phyloP scores from a whole-genome alignment of 2,113 vertebrate species.

The Catharus bicknelli region DNA sequence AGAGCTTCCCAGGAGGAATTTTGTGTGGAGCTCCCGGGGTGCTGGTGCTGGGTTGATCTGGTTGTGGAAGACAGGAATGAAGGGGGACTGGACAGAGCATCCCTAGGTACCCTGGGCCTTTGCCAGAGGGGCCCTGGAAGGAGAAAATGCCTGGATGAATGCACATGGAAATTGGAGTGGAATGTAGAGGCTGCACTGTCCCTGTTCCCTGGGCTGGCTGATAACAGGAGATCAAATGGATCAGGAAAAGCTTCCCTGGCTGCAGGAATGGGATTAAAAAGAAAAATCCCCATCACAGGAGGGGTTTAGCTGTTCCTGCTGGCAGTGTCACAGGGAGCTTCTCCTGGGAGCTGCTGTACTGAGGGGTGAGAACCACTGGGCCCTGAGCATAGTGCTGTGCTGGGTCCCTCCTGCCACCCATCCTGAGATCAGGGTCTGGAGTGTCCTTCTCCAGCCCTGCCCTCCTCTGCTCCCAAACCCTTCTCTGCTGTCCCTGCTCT shows the following conservation, averaged over 20 bases:
- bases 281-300: background rate
- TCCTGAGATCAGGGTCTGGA: accelerated
- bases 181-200: accelerated
- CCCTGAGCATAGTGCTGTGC: background rate
- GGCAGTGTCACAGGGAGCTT: background rate
- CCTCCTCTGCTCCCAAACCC: background rate
- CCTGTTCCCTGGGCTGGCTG: accelerated
- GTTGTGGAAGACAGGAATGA: background rate
- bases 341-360: background rate
- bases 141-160: background rate
- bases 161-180: background rate
- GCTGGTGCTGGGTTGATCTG: background rate
- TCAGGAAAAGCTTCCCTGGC: background rate
- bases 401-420: background rate
- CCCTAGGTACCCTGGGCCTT: background rate
- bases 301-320: background rate
- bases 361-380: background rate
- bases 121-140: background rate
- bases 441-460: background rate
- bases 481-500: background rate
- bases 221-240: background rate
- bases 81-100: background rate
- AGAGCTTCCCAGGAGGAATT: background rate
- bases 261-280: background rate
- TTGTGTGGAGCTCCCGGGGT: background rate